Conservation (phyloP, 2,797 vertebrate genomes). For the Parauchenoglanis ngamensis region DNA sequence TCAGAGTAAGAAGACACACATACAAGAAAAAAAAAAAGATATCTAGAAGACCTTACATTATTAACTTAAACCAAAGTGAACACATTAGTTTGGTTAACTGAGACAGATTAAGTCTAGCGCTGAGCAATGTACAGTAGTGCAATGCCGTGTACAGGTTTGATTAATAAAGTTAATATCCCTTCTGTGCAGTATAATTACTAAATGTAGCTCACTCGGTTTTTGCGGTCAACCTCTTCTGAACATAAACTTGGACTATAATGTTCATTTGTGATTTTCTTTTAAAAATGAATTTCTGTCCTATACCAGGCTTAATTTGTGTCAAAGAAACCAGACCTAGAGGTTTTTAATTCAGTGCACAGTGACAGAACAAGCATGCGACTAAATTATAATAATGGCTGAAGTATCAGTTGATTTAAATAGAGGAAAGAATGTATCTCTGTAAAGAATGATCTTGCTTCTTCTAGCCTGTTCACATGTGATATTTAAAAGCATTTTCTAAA, state of each 20-base stretch:
- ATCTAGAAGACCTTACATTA: slow-evolving; percentile 14
- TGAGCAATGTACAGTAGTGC: not conserved
- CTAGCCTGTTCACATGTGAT: slow-evolving; percentile 53
- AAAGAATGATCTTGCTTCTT: not conserved
- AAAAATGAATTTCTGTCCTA: not conserved
- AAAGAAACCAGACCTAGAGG: slow-evolving; percentile 18
- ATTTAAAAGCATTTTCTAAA: slow-evolving; percentile 74
- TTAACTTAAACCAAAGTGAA: slow-evolving; percentile 36
- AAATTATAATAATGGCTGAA: slow-evolving; percentile 49
- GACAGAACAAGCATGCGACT: slow-evolving; percentile 69
- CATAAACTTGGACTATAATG: not conserved
- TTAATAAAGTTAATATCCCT: not conserved
- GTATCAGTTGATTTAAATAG: slow-evolving; percentile 14
- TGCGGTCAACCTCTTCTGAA: not conserved
- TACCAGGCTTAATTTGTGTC: slow-evolving; percentile 31
- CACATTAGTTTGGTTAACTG: slow-evolving; percentile 32
- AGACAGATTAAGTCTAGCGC: slow-evolving; percentile 35
- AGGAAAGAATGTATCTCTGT: not conserved
- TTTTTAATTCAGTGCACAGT: slow-evolving; percentile 45
- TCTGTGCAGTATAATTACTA: not conserved
- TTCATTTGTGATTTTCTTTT: not conserved
- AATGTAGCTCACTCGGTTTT: not conserved
- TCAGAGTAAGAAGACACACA: slow-evolving; percentile 42
- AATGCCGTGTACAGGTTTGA: not conserved
- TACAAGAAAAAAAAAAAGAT: slow-evolving; percentile 8